Evolutionary conservation across 2,888 invertebrate species (phyloP), one percentile per base, ranked within the genome.

Genomic region (Conistra vaccinii): DNA sequence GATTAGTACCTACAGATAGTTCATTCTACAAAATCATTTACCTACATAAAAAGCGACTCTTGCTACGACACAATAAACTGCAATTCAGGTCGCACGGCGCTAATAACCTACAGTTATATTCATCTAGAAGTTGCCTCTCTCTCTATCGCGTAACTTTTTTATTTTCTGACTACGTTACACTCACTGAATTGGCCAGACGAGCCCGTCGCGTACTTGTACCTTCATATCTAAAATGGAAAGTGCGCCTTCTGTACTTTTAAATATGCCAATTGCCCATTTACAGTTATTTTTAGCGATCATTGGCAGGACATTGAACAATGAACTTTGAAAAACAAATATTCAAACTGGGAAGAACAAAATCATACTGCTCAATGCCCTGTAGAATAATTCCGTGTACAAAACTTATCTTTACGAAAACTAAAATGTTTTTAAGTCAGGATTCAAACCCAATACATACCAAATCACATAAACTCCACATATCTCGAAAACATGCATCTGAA

Each of bases 401-500:
- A 20, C 5, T 26, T 26, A n/a, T 10, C 4, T 58, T 35, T 3
- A 1, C 7, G 14, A 32, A 73, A 29, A 4, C 10, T 3, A 9
- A 57, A 62, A 23, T 39, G 65, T 29, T 35, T 1, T 20, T 12
- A 42, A 62, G 23, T 14, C 77, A 58, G 45, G 58, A 69, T 70
- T 48, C 62, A 57, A 73, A 84, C 53, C 9, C 51, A 48, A 35
- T 12, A 68, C 48, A 39, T 6, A 68, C 29, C 39, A 57, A 72
- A 78, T 69, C 53, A 67, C 55, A 81, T 69, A 69, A 81, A 84
- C 63, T 53, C 35, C 3, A 70, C 66, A 68, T 79, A 84, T 81
- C 81, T 70, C 48, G 29, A 53, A 48, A 80, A 84, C 74, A 84
- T 65, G 60, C 63, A 68, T 84, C 63, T 68, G 26, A 65, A 53